Evolutionary conservation across 2,113 vertebrate species (phyloP), one percentile per base, ranked within the genome.

Genomic region (Ochotona princeps): DNA sequence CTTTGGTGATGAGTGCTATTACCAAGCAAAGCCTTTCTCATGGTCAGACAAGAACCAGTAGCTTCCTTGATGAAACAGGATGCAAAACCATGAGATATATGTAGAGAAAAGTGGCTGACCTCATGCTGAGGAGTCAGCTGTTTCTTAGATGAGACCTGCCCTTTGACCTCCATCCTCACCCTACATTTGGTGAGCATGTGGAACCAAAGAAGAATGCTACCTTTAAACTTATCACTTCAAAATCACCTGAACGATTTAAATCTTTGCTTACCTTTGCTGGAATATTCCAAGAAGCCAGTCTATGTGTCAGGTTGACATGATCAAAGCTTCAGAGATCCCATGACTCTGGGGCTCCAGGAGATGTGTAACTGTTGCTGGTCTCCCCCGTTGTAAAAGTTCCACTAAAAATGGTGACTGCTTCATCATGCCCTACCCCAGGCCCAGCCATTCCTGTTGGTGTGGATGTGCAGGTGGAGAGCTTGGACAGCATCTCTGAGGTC

Each of bases 401-500:
- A 92, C 11, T 65, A 49, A 83, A 89, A 65, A 72, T 35, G 84
- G 35, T n/a, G 21, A 86, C 28, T 44, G 9, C 10, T 65, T 51
- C 73, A 49, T 65, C 7, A 7, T 28, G 11, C 57, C 32, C 83
- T 47, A 28, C 89, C 15, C 23, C 87, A 99, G 99, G 99, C 85
- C 99, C 99, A 13, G 99, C 99, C 8, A 99, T 99, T 93, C 99
- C 99, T 78, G 99, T 99, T 60, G 99, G 99, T 1, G 99, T 99
- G 80, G 99, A 99, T 73, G 99, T 99, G 54, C 99, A 99, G 97
- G 98, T 99, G 95, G 99, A 99, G 97, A 99, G 99, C 90, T 97
- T 99, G 97, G 99, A 99, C 97, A 99, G 99, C 96, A 99, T 99
- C 98, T 99, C 99, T 80, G 99, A 99, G 96, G 99, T 99, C 11